These are phyloP conservation scores for Atta cephalotes DNA, from an alignment of 1,140 invertebrate species.

Conservation along the genomic window DNA sequence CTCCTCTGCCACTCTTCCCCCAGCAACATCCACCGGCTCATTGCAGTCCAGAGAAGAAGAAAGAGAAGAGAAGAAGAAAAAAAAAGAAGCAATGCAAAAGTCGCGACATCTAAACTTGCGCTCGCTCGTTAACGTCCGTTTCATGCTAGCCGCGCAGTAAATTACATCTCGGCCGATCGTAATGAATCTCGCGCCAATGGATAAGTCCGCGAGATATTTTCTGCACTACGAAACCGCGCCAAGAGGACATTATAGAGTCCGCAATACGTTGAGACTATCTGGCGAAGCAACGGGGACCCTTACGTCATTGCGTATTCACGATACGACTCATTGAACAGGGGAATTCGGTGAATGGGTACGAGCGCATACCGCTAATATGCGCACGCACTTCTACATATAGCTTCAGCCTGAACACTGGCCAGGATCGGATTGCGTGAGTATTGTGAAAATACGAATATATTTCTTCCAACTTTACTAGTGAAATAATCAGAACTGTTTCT, in stretches of 20 bases:
- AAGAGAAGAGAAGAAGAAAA: constrained; percentile 24
- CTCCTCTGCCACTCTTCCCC: constrained; percentile 42
- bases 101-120: constrained; percentile 70
- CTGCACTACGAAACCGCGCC: constrained; percentile 45
- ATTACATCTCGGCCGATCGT: constrained; percentile 74
- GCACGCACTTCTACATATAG: constrained; percentile 22
- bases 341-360: constrained; percentile 83
- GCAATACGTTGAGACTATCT: constrained; percentile 56
- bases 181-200: constrained; percentile 75
- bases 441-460: constrained; percentile 29
- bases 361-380: constrained; percentile 64
- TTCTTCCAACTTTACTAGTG: constrained; percentile 18
- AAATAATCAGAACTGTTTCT: neutral
- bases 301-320: constrained; percentile 83
- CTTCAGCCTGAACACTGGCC: constrained; percentile 47
- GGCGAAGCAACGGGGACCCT: constrained; percentile 61
- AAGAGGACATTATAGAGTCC: neutral
- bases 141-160: constrained; percentile 69
- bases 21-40: constrained; percentile 55
- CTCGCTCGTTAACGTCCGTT: constrained; percentile 75
- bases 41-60: constrained; percentile 56
- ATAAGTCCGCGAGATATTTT: constrained; percentile 61
- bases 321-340: constrained; percentile 79
- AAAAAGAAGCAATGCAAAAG: constrained; percentile 45
- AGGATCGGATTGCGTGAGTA: constrained; percentile 13